Conservation (phyloP, 2,113 vertebrate genomes). For the Heterocephalus glaber region DNA sequence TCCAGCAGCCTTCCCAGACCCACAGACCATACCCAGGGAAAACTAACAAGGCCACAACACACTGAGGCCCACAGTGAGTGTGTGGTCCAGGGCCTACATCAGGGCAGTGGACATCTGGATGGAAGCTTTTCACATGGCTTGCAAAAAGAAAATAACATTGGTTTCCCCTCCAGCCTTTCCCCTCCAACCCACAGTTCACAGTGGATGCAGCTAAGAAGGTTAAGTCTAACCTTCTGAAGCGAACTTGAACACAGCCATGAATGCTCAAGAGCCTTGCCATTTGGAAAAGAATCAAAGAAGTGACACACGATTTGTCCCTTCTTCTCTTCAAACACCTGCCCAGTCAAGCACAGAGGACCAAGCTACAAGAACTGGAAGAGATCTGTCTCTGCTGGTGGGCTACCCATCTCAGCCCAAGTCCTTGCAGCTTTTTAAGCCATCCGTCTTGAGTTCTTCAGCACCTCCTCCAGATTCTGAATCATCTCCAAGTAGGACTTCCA, state of each 20-base stretch:
- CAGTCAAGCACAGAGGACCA: slow-evolving; percentile 68
- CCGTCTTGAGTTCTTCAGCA: slow-evolving; percentile 81
- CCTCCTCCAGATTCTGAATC: slow-evolving; percentile 76
- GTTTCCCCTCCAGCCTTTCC: slow-evolving; percentile 83
- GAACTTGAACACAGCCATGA: slow-evolving; percentile 52
- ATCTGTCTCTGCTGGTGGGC: slow-evolving; percentile 62
- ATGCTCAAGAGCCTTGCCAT: slow-evolving; percentile 72
- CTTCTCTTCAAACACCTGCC: slow-evolving; percentile 61
- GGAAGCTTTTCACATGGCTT: slow-evolving; percentile 74
- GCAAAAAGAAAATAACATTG: slow-evolving; percentile 67
- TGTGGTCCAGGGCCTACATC: slow-evolving; percentile 59
- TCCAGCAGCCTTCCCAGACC: slow-evolving; percentile 91
- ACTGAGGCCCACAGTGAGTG: slow-evolving; percentile 93
- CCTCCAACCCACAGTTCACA: slow-evolving; percentile 78
- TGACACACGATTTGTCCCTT: slow-evolving; percentile 52
- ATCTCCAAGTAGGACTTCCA: slow-evolving; percentile 76
- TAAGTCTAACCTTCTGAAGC: slow-evolving; percentile 69
- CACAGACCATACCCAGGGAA: slow-evolving; percentile 93
- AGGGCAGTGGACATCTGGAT: slow-evolving; percentile 65
- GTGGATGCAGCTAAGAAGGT: slow-evolving; percentile 72
- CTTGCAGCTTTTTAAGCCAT: slow-evolving; percentile 79
- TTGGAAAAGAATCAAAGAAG: slow-evolving; percentile 67
- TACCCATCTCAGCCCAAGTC: slow-evolving; percentile 82
- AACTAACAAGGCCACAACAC: slow-evolving; percentile 90
- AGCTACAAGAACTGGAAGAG: slow-evolving; percentile 76